Percentiles rank a stretch among this genome's conserved stretches.
phyloP scores from a whole-genome alignment of 2,113 vertebrate genomes.

The Amia ocellicauda region DNA sequence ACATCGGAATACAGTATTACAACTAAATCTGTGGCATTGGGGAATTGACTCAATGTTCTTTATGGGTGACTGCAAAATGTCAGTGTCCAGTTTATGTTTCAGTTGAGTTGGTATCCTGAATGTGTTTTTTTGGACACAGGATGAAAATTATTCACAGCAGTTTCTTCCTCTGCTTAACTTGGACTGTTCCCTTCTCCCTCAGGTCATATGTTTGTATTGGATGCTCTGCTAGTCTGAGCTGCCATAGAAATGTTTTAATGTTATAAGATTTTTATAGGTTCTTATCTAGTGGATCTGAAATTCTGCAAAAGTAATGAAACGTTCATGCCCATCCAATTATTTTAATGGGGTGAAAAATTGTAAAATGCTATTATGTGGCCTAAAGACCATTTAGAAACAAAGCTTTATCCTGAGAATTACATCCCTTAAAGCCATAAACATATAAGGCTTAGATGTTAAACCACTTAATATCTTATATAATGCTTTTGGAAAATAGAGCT shows the following conservation, averaged over 20 bases:
- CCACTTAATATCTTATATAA: too few species aligned
- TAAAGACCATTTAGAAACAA: too few species aligned
- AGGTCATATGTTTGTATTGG: background rate
- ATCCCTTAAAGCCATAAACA: too few species aligned
- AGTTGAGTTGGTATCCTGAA: conserved; percentile 4
- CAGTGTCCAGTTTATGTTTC: background rate
- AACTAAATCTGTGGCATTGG: too few species aligned
- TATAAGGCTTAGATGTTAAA: too few species aligned
- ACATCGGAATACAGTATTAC: too few species aligned
- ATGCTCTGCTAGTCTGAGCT: background rate
- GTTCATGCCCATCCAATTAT: background rate
- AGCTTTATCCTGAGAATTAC: too few species aligned
- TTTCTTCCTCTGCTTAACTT: conserved; percentile 8
- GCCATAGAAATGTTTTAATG: background rate
- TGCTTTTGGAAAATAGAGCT: background rate
- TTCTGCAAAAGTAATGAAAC: background rate
- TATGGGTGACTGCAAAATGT: background rate
- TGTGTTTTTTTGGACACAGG: background rate
- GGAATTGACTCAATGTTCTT: too few species aligned
- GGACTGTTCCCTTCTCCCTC: background rate
- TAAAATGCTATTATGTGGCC: too few species aligned
- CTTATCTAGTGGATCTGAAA: background rate
- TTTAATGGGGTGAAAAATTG: too few species aligned
- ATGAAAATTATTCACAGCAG: conserved; percentile 4
- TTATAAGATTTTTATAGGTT: background rate